Evolutionary conservation across 2,797 vertebrate genomes (phyloP).

Genomic region (Cirrhinus mrigala): DNA sequence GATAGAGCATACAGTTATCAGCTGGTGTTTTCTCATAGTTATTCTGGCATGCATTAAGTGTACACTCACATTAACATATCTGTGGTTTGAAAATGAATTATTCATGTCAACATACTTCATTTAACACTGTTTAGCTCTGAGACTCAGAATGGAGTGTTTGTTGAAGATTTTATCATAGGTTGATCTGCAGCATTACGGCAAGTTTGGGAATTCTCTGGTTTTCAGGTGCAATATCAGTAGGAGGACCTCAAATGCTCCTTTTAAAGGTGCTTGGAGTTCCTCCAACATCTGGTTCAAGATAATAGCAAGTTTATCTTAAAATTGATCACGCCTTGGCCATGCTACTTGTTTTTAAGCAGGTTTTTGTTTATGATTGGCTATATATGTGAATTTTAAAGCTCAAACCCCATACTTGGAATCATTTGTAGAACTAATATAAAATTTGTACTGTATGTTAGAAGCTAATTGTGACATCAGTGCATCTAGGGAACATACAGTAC

Average conservation of each 20-base stretch:
- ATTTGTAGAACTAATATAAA: not conserved
- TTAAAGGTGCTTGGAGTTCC: not conserved
- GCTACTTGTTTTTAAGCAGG: not conserved
- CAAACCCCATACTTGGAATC: not conserved
- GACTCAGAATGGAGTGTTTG: not conserved
- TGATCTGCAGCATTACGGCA: not conserved
- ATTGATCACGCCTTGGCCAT: not conserved
- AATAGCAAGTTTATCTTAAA: not conserved
- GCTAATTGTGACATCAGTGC: not conserved
- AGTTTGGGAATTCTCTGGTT: not conserved
- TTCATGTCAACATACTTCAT: slow-evolving; percentile 35
- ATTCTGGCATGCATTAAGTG: slow-evolving; percentile 16
- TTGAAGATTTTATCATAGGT: not conserved
- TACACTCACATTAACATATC: slow-evolving; percentile 19
- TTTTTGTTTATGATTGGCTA: not conserved
- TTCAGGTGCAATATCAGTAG: slow-evolving; percentile 5
- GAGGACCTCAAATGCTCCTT: not conserved
- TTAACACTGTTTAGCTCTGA: not conserved
- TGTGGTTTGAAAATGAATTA: slow-evolving; percentile 24
- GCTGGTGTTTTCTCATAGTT: slow-evolving; percentile 28
- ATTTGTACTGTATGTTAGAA: not conserved
- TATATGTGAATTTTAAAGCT: not conserved
- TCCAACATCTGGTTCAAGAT: slow-evolving; percentile 8
- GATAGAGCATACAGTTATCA: slow-evolving; percentile 29
- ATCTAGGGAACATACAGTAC: not conserved